These are phyloP conservation scores for Rhysida immarginata DNA, from an alignment of 1,140 invertebrate genomes.

Conservation along the genomic window DNA sequence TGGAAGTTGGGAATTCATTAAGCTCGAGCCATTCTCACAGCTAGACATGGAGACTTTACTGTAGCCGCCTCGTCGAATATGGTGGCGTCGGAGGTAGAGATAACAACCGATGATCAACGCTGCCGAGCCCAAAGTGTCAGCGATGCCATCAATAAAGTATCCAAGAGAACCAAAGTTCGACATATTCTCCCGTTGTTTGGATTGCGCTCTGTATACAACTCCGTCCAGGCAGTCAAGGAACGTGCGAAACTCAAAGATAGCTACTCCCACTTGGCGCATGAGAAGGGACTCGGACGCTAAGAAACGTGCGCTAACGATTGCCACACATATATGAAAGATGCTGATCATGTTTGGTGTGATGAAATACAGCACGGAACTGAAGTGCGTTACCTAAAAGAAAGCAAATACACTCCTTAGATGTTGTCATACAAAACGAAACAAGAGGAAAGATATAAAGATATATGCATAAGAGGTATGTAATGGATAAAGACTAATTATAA, in stretches of 20 bases:
- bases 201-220: slow-evolving; percentile 46
- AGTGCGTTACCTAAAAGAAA: slow-evolving; percentile 22
- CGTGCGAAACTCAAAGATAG: slow-evolving; percentile 55
- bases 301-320: slow-evolving; percentile 47
- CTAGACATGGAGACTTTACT: background rate
- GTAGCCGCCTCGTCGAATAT: background rate
- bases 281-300: slow-evolving; percentile 48
- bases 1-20: background rate
- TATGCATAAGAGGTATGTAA: too few species aligned
- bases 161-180: slow-evolving; percentile 45
- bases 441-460: too few species aligned
- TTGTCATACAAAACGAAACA: too few species aligned
- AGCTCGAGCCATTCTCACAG: background rate
- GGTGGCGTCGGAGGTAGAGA: slow-evolving; percentile 1
- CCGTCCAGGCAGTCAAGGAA: slow-evolving; percentile 65
- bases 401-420: too few species aligned
- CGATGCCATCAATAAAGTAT: slow-evolving; percentile 45
- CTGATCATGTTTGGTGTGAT: slow-evolving; percentile 64
- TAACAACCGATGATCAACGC: slow-evolving; percentile 35
- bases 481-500: too few species aligned
- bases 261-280: slow-evolving; percentile 46
- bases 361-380: slow-evolving; percentile 43
- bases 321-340: slow-evolving; percentile 52
- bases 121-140: slow-evolving; percentile 20
- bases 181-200: slow-evolving; percentile 34